Evolutionary conservation across 1,140 invertebrate species (phyloP).

Genomic region (Bombus difficillimus): DNA sequence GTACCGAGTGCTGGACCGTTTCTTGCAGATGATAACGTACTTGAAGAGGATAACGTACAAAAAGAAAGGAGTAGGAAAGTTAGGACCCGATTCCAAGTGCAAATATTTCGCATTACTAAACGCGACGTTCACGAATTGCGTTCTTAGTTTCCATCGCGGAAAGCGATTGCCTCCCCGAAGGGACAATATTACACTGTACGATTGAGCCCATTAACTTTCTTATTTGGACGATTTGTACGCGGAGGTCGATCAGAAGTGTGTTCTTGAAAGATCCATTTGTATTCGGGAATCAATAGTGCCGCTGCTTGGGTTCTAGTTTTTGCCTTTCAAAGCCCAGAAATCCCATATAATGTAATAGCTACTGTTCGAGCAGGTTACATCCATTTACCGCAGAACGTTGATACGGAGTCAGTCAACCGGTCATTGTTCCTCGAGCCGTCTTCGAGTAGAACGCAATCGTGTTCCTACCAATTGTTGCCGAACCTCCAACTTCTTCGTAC

Average conservation of each 20-base stretch:
- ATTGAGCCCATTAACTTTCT: conserved; percentile 35
- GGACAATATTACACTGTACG: conserved; percentile 40
- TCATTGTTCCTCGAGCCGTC: not conserved
- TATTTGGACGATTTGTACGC: conserved; percentile 43
- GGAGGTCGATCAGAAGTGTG: conserved; percentile 31
- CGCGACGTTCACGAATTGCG: conserved; percentile 21
- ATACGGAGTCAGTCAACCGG: not conserved
- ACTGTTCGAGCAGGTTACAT: not conserved
- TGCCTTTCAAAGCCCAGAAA: conserved; percentile 11
- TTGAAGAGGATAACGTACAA: not conserved
- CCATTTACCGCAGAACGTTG: not conserved
- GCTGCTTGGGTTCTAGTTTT: not conserved
- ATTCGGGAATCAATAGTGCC: conserved; percentile 26
- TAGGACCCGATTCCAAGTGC: not conserved
- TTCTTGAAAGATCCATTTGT: conserved; percentile 45
- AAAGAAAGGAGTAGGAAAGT: not conserved
- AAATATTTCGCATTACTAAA: not conserved
- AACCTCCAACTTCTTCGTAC: not conserved
- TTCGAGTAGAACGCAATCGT: not conserved
- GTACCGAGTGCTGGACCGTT: not conserved
- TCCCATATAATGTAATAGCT: not conserved
- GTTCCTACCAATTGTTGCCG: not conserved
- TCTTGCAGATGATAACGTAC: not conserved
- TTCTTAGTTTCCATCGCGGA: conserved; percentile 15
- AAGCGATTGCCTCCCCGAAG: conserved; percentile 5